Evolutionary conservation across 30 jellyfish, hydroid and myxozoan genomes (phyloP).

Genomic region (Hydra vulgaris): DNA sequence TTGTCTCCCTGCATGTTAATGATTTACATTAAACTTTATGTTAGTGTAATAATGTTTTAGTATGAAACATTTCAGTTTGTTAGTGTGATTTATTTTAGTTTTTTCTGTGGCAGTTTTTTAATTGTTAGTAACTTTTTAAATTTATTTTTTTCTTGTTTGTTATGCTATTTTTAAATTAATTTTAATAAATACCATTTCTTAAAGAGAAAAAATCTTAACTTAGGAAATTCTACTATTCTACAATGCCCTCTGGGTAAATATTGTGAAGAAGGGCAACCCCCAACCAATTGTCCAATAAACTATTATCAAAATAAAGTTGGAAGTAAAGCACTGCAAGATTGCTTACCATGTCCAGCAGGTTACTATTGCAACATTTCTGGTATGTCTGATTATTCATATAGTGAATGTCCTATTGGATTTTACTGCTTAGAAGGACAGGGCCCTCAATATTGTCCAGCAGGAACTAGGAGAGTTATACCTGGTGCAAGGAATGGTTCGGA

Average conservation of each 20-base stretch:
- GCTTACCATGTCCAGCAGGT: conserved; percentile 91
- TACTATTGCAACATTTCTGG: conserved; percentile 86
- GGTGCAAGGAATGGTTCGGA: conserved; percentile 69
- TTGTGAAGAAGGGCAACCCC: conserved; percentile 64
- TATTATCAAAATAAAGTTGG: conserved; percentile 57
- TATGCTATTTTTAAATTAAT: no score
- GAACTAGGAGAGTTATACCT: conserved; percentile 69
- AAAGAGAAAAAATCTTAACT: no score
- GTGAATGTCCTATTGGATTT: conserved; percentile 79
- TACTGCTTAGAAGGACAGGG: conserved; percentile 77
- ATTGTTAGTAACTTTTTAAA: no score
- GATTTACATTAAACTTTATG: no score
- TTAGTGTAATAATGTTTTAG: no score
- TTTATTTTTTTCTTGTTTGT: no score
- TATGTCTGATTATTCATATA: conserved; percentile 49
- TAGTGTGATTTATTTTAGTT: no score
- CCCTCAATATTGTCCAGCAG: conserved; percentile 96
- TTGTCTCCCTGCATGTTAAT: no score
- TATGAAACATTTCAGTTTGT: no score
- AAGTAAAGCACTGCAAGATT: conserved; percentile 58
- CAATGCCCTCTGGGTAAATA: conserved; percentile 91
- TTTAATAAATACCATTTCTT: no score
- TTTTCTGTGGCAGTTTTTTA: no score
- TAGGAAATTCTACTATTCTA: conserved; percentile 72
- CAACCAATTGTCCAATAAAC: conserved; percentile 64